Evolutionary conservation across 2,113 vertebrate genomes (phyloP).

Genomic region (Oryzias curvinotus): DNA sequence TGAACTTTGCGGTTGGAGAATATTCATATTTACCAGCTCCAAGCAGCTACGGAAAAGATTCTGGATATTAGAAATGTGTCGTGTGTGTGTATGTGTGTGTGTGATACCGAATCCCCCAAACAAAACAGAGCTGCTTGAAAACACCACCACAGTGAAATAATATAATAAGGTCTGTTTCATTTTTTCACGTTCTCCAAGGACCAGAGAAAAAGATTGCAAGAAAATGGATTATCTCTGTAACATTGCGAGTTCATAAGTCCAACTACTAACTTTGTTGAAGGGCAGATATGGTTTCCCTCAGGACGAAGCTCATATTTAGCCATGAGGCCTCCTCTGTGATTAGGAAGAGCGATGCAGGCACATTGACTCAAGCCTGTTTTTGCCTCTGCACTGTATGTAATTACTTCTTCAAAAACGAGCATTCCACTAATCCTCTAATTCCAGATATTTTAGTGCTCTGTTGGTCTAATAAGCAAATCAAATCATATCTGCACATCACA

Average conservation of each 20-base stretch:
- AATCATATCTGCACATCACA: constrained; percentile 77
- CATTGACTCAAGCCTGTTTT: constrained; percentile 73
- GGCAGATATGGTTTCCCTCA: constrained; percentile 74
- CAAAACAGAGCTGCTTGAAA: constrained; percentile 69
- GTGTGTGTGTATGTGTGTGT: constrained; percentile 61
- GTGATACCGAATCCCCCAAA: constrained; percentile 64
- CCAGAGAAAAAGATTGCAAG: constrained; percentile 67
- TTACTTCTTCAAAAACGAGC: constrained; percentile 75
- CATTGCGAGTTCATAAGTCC: constrained; percentile 76
- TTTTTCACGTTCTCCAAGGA: constrained; percentile 71
- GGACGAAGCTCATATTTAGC: constrained; percentile 76
- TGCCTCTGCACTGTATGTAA: constrained; percentile 71
- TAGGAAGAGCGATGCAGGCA: constrained; percentile 67
- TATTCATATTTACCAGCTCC: constrained; percentile 49
- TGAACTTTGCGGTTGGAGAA: constrained; percentile 20
- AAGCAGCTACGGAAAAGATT: constrained; percentile 59
- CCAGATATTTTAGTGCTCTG: constrained; percentile 77
- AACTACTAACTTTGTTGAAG: constrained; percentile 79
- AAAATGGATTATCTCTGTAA: constrained; percentile 78
- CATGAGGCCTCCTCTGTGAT: constrained; percentile 75
- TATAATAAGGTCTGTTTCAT: constrained; percentile 73
- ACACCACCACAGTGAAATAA: constrained; percentile 70
- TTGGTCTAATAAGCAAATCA: constrained; percentile 80
- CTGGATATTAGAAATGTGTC: constrained; percentile 65
- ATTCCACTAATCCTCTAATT: constrained; percentile 78